Base-by-base conservation (phyloP, 2,888 invertebrate genomes). In the Notodonta ziczac region DNA sequence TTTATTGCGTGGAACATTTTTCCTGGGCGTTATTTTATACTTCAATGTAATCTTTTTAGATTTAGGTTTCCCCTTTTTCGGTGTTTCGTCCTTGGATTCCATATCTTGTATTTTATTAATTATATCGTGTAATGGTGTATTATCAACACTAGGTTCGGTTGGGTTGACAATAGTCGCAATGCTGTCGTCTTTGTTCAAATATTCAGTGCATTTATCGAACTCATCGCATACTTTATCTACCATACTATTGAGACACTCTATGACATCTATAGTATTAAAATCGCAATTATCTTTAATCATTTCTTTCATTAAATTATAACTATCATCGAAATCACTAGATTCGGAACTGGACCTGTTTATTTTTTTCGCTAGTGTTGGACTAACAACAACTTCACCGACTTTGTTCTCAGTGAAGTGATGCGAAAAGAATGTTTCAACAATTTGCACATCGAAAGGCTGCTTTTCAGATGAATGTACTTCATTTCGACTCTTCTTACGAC, bases 271-370 rank as follows among this genome's bases (percentile, higher is more conserved):
- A 61, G 88, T 78, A 57, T 80, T 66, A 35, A 74, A 68, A 12
- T 77, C 64, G 24, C 70, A 56, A 50, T 78, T 68, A 2, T 61
- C 51, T 44, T 72, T 71, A 32, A 69, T 52, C 48, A 76, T 70
- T 56, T 75, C 64, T 40, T 72, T 72, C 5, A 70, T 57, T 14
- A 76, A 62, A 35, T 77, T 58, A 42, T 65, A 66, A 35, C 70
- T 63, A 35, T 82, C 72, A 58, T 83, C 78, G 32, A 84, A 83
- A 53, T 76, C 83, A 59, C 85, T 88, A 2, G 66, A 65, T 57
- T 87, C 87, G 5, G 89, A 87, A 67, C 82, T 87, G 0, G 82
- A 82, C 70, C 81, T 82, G 57, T 89, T 90, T 2, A 88, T 81
- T 79, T 86, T 87, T 44, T 75, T 84, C 2, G 89, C 89, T 61